Conservation (phyloP, 2,888 invertebrate species). For the Tetragonisca angustula region DNA sequence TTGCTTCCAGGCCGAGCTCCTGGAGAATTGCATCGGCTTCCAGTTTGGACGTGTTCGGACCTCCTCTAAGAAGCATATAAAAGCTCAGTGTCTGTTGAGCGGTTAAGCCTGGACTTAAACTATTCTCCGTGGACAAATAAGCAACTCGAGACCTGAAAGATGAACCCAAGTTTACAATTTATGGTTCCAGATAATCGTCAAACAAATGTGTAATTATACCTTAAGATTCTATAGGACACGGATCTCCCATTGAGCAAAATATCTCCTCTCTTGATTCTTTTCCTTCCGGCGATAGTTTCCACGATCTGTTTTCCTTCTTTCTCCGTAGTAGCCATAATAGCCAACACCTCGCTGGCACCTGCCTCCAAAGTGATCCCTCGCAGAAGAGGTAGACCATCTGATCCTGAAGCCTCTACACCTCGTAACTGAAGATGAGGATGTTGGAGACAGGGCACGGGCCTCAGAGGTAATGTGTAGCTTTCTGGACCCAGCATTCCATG, state of each 20-base stretch:
- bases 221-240: conserved; percentile 89
- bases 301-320: conserved; percentile 94
- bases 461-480: conserved; percentile 64
- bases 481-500: conserved; percentile 69
- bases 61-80: conserved; percentile 90
- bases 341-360: conserved; percentile 95
- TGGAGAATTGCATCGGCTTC: conserved; percentile 93
- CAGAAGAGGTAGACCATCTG: conserved; percentile 85
- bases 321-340: conserved; percentile 95
- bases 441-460: conserved; percentile 72
- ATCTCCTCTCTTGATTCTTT: conserved; percentile 89
- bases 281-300: conserved; percentile 92
- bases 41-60: conserved; percentile 87
- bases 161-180: not conserved
- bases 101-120: conserved; percentile 94
- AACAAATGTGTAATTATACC: conserved; percentile 64
- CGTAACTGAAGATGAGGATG: conserved; percentile 82
- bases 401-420: conserved; percentile 77
- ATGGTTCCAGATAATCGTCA: not conserved
- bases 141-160: conserved; percentile 87
- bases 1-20: conserved; percentile 95
- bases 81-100: conserved; percentile 95
- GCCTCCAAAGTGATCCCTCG: conserved; percentile 94
- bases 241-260: conserved; percentile 95
- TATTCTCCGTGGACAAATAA: conserved; percentile 90